Evolutionary conservation across 1,140 invertebrate genomes (phyloP).

Genomic region (Nebria ingens): DNA sequence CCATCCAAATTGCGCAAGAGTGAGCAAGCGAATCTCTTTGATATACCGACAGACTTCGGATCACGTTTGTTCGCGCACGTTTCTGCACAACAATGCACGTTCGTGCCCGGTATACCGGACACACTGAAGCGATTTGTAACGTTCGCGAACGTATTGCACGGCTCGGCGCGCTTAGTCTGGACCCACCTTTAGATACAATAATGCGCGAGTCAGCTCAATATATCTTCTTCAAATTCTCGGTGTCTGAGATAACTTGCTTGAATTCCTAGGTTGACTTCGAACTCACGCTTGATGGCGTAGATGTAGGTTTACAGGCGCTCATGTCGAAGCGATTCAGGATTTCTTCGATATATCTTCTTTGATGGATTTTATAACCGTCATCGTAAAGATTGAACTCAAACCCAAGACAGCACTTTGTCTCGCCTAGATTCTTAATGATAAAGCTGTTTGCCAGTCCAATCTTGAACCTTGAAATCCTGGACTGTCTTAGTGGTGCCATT

Average conservation of each 20-base stretch:
- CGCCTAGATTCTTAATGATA: neutral
- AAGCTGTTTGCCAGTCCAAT: neutral
- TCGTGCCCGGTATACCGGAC: no score
- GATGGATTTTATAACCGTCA: neutral
- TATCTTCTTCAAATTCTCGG: slow-evolving; percentile 10
- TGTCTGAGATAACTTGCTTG: neutral
- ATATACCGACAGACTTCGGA: no score
- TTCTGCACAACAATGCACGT: no score
- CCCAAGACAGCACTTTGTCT: neutral
- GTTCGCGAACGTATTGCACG: no score
- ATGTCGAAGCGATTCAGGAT: neutral
- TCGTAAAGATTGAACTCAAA: neutral
- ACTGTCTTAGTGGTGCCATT: neutral
- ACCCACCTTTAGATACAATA: slow-evolving; percentile 35
- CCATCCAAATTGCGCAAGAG: no score
- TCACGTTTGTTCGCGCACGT: no score
- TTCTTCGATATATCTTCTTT: neutral
- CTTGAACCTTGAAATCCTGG: neutral
- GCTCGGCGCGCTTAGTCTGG: no score
- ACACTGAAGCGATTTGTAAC: no score
- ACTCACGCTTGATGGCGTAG: neutral
- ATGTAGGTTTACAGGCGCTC: slow-evolving; percentile 6
- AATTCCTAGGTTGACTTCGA: slow-evolving; percentile 1
- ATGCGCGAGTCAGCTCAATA: slow-evolving; percentile 28
- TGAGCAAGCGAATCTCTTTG: no score